phyloP scores from a whole-genome alignment of 2,888 invertebrate genomes.

The Mimas tiliae region DNA sequence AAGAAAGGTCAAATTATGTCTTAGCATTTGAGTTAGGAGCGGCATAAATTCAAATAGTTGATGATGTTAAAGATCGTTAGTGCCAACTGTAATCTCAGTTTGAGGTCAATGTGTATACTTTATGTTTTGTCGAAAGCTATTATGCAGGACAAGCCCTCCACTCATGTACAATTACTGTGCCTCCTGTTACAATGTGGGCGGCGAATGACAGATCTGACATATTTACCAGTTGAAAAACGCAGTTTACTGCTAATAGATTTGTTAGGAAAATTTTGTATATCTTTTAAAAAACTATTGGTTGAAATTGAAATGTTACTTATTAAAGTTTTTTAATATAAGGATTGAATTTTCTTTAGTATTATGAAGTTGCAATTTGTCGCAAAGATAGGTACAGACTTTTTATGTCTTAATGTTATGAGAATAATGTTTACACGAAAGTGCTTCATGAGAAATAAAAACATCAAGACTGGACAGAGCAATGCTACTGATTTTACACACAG shows the following conservation, averaged over 20 bases:
- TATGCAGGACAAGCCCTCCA: constrained; percentile 18
- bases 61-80: constrained; percentile 10
- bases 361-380: too few species aligned
- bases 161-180: constrained; percentile 11
- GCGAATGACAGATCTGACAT: not conserved
- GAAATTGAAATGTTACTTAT: too few species aligned
- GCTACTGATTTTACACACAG: not conserved
- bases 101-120: constrained; percentile 11
- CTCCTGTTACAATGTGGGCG: not conserved
- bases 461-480: not conserved
- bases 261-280: not conserved
- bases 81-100: not conserved
- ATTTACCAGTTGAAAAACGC: too few species aligned
- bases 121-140: constrained; percentile 6
- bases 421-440: too few species aligned
- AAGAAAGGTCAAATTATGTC: not conserved
- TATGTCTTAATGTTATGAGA: too few species aligned
- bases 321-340: too few species aligned
- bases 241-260: not conserved
- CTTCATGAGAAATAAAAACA: not conserved
- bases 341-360: too few species aligned
- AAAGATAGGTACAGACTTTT: too few species aligned
- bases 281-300: too few species aligned
- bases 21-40: not conserved
- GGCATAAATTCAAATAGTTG: constrained; percentile 1